Percentiles rank a stretch among this genome's conserved stretches.
phyloP scores from a whole-genome alignment of 2,888 invertebrate genomes.

The Cryptophagus acutangulus region DNA sequence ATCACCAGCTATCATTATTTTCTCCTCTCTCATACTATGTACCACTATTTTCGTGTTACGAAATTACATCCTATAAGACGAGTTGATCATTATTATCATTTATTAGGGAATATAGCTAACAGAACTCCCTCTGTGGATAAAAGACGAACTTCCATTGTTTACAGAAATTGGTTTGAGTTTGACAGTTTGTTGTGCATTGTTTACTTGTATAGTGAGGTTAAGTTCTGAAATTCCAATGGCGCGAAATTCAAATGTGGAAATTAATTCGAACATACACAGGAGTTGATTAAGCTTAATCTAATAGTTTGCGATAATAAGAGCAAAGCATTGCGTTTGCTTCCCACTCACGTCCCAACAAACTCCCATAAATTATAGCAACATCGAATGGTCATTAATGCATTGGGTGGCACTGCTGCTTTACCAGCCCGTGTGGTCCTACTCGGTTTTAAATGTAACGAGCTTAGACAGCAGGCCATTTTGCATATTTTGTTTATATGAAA shows the following conservation, averaged over 20 bases:
- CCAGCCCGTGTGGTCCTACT: slow-evolving; percentile 33
- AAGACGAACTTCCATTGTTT: too few species aligned
- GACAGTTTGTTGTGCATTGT: slow-evolving; percentile 36
- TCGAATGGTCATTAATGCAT: slow-evolving; percentile 48
- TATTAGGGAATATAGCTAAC: too few species aligned
- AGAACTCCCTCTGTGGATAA: too few species aligned
- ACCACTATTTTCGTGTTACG: slow-evolving; percentile 22
- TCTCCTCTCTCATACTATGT: slow-evolving; percentile 29
- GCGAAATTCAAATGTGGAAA: slow-evolving; percentile 9
- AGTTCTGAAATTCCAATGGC: not conserved
- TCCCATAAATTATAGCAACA: slow-evolving; percentile 47
- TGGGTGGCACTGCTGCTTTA: slow-evolving; percentile 39
- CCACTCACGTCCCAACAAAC: slow-evolving; percentile 40
- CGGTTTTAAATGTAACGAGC: slow-evolving; percentile 7
- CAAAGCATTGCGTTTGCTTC: slow-evolving; percentile 35
- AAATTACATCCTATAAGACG: too few species aligned
- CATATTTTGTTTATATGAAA: too few species aligned
- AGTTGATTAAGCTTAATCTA: slow-evolving; percentile 37
- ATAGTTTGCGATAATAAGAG: slow-evolving; percentile 43
- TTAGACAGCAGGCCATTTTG: too few species aligned
- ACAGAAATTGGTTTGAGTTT: too few species aligned
- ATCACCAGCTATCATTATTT: slow-evolving; percentile 48
- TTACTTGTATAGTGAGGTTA: slow-evolving; percentile 19
- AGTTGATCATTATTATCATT: too few species aligned
- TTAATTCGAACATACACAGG: slow-evolving; percentile 22